Base-by-base conservation (phyloP, 1,140 invertebrate species). In the Orchestia grillus region DNA sequence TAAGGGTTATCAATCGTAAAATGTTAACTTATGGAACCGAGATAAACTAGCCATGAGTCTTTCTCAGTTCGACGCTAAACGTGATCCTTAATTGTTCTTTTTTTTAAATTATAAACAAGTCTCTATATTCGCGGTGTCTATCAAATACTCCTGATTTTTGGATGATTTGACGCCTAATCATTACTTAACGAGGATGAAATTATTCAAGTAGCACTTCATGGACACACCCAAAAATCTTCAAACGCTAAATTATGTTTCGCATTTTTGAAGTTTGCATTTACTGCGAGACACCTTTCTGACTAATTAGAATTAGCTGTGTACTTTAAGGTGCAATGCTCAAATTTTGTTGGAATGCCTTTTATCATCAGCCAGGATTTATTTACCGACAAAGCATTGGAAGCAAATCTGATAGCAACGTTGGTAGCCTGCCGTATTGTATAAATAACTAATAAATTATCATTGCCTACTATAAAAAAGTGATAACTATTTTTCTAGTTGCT, bases 391-490 rank as follows among this genome's bases (percentile, higher is more conserved):
- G 92, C 43, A 94, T 45, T 45, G 92, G 44, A 45, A 47, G 36
- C 8, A 94, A 94, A 94, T 94, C 92, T 47, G 40, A 94, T 94
- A 94, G 44, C 40, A 44, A 28, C 44, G 43, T 45, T 94, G 43
- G 44, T 94, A 91, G 92, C 36, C 92, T 94, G 6, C 92, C 44
- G 11, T 94, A 45, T n/a, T 94, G 92, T 94, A 94, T 94, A 90
- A 90, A 90, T 90, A 90, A 44, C 43, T 94, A 94, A 94, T 94
- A 94, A 94, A 94, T 94, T 45, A 94, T 28, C 92, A 45, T 94
- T 47, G 92, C 44, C 19, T 94, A 94, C 41, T 94, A 40, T 94
- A 94, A 94, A 94, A 44, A 94, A 94, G 92, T 94, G 92, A 94
- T 94, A 94, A 94, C 44, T 94, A 94, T 94, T 94, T 94, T 94